phyloP scores from a whole-genome alignment of 2,888 invertebrate genomes.

The Hirtodrosophila alboralis region DNA sequence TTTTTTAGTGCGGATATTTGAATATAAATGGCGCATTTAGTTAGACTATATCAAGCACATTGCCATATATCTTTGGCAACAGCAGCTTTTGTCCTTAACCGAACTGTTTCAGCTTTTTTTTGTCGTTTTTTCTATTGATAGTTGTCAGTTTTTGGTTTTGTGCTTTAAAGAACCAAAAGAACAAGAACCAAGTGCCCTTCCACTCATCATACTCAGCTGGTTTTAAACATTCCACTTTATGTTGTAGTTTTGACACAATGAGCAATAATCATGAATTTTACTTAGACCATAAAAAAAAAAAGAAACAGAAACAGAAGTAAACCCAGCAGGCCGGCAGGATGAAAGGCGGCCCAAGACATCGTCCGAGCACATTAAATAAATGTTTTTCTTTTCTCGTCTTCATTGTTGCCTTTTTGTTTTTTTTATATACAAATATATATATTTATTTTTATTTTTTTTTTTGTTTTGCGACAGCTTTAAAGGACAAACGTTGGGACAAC shows the following conservation, averaged over 20 bases:
- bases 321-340: constrained; percentile 3
- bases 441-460: constrained; percentile 45
- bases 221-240: constrained; percentile 79
- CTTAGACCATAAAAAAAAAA: constrained; percentile 68
- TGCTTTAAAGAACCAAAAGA: constrained; percentile 44
- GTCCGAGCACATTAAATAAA: constrained; percentile 79
- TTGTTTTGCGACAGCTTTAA: constrained; percentile 68
- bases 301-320: constrained; percentile 18
- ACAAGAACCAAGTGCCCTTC: constrained; percentile 34
- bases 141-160: constrained; percentile 47
- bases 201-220: constrained; percentile 71
- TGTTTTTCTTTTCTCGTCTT: constrained; percentile 72
- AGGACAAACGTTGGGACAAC: constrained; percentile 64
- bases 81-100: constrained; percentile 50
- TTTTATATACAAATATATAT: constrained; percentile 38
- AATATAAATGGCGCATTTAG: constrained; percentile 81
- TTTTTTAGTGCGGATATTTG: constrained; percentile 79
- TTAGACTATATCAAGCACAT: constrained; percentile 80
- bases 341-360: constrained; percentile 46
- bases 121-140: constrained; percentile 54
- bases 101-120: constrained; percentile 28
- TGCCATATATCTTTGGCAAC: constrained; percentile 71
- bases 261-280: constrained; percentile 81
- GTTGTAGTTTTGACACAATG: constrained; percentile 79
- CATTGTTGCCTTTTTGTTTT: constrained; percentile 55